Evolutionary conservation across 1,140 invertebrate genomes (phyloP).

Genomic region (Drosophila nasuta): DNA sequence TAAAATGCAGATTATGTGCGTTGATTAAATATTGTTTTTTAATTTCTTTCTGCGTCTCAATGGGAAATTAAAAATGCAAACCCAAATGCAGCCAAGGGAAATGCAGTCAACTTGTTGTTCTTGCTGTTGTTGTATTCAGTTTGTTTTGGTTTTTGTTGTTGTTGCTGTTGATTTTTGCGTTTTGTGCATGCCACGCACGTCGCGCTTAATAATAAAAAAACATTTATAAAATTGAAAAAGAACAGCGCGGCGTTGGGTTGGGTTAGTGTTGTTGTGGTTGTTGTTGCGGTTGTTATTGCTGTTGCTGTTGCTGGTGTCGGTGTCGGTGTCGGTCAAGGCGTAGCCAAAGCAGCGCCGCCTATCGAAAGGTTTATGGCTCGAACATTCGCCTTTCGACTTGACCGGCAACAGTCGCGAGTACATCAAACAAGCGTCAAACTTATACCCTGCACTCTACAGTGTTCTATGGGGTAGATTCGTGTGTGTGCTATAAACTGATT

Average conservation of each 20-base stretch:
- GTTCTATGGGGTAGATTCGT: constrained; percentile 19
- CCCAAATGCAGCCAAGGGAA: constrained; percentile 64
- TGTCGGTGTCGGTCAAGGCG: constrained; percentile 51
- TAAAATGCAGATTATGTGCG: constrained; percentile 83
- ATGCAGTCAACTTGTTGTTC: constrained; percentile 31
- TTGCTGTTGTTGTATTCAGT: neutral
- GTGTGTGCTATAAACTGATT: neutral
- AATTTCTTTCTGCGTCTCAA: constrained; percentile 64
- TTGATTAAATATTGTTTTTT: constrained; percentile 82
- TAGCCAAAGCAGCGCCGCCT: constrained; percentile 56
- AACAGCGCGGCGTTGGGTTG: constrained; percentile 22
- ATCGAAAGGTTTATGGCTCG: constrained; percentile 45
- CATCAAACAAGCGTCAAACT: constrained; percentile 36
- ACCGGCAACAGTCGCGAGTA: constrained; percentile 38
- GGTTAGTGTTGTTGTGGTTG: constrained; percentile 17
- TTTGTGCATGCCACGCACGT: constrained; percentile 60
- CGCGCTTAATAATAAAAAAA: constrained; percentile 68
- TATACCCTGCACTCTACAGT: neutral
- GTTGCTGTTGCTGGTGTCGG: constrained; percentile 29
- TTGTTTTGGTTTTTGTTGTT: constrained; percentile 14
- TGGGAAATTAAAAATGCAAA: constrained; percentile 68
- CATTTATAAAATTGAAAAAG: constrained; percentile 57
- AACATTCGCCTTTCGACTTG: constrained; percentile 47
- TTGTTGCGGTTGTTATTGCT: constrained; percentile 24
- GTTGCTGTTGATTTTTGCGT: constrained; percentile 18